phyloP scores from a whole-genome alignment of 2,888 invertebrate species.

The Yponomeuta malinellus region DNA sequence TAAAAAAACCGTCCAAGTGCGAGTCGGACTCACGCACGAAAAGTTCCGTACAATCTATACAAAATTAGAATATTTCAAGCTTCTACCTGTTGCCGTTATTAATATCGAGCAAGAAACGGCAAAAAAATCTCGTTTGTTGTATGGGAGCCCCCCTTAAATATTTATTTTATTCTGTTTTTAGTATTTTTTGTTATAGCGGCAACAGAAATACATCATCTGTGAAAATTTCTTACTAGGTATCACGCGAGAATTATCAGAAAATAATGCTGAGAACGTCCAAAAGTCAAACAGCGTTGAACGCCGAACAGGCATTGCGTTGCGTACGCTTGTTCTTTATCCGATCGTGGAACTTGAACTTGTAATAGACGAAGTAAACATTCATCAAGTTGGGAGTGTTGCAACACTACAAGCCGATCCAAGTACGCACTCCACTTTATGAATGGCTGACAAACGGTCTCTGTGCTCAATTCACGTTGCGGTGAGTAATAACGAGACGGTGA shows the following conservation, averaged over 20 bases:
- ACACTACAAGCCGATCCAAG: background rate
- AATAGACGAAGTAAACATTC: background rate
- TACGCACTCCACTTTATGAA: slow-evolving; percentile 6
- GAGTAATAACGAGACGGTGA: slow-evolving; percentile 27
- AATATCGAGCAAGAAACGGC: too few relatives aligned
- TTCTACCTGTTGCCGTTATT: too few relatives aligned
- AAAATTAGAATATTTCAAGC: too few relatives aligned
- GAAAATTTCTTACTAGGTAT: too few relatives aligned
- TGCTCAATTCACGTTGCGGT: slow-evolving; percentile 24
- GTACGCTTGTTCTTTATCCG: background rate
- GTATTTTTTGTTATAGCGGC: too few relatives aligned
- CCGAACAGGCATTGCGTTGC: background rate
- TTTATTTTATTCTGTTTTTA: too few relatives aligned
- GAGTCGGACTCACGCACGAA: too few relatives aligned
- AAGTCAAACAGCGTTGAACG: background rate
- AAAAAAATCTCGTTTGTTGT: too few relatives aligned
- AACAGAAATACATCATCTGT: too few relatives aligned
- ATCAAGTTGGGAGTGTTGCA: background rate
- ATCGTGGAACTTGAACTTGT: background rate
- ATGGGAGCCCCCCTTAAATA: too few relatives aligned
- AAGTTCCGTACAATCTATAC: too few relatives aligned
- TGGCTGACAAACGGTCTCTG: slow-evolving; percentile 17
- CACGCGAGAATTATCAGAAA: background rate
- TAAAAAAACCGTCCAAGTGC: too few relatives aligned
- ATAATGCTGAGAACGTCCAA: background rate